Conservation (phyloP, 2,888 invertebrate species). For the Ormyrus labotus region DNA sequence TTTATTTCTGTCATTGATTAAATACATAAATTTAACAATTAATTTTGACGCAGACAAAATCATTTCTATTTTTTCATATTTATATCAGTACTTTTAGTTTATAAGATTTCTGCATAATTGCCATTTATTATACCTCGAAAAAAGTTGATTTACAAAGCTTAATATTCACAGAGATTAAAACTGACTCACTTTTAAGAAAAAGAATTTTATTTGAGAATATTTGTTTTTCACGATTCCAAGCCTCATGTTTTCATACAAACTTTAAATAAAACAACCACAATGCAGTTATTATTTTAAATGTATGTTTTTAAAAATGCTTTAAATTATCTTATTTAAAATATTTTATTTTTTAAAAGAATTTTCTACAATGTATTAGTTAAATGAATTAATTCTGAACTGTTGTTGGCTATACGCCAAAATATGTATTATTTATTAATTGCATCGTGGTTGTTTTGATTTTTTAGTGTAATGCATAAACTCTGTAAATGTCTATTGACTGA, state of each 20-base stretch:
- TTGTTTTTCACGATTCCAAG: conserved; percentile 41
- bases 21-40: conserved; percentile 23
- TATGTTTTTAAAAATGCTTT: no score
- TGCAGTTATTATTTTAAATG: no score
- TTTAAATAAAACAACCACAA: neutral
- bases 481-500: conserved; percentile 56
- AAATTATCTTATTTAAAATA: no score
- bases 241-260: conserved; percentile 25
- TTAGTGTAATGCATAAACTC: conserved; percentile 41
- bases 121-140: conserved; percentile 51
- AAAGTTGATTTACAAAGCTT: conserved; percentile 1
- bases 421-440: conserved; percentile 27
- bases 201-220: conserved; percentile 42
- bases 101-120: conserved; percentile 42
- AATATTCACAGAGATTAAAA: no score
- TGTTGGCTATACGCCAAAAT: conserved; percentile 46
- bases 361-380: neutral
- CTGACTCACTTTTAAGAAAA: no score
- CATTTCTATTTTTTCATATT: conserved; percentile 27
- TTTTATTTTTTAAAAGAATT: no score
- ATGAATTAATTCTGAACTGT: conserved; percentile 39
- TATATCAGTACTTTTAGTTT: conserved; percentile 9
- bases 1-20: conserved; percentile 31
- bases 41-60: conserved; percentile 9
- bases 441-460: conserved; percentile 31